Evolutionary conservation across 2,797 vertebrate genomes (phyloP), one percentile per base, ranked within the genome.

Genomic region (Vireo griseus): DNA sequence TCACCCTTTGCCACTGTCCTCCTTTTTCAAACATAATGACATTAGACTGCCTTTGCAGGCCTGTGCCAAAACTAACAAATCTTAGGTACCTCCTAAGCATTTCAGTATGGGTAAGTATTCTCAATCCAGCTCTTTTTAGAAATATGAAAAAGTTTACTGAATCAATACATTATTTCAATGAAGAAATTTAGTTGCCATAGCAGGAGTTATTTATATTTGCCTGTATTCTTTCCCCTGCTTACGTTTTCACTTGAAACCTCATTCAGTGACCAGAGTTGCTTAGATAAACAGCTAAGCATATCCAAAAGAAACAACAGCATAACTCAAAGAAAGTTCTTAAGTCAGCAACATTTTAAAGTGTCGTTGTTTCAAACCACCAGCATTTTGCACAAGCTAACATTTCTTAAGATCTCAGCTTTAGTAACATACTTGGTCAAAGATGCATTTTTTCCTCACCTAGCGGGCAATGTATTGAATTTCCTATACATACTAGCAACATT

Each of bases 301-400:
- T 97, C 96, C 97, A 97, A 98, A 88, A 97, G 96, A 97, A 97
- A 98, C 81, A 97, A 76, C 63, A 94, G 83, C 90, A 92, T 94
- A 79, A 97, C 92, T 96, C 71, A 96, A 94, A 97, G 84, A 97
- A 97, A 97, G 96, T 96, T 94, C 95, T 96, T 96, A 90, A 77
- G 82, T 92, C 96, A 97, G 96, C 96, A 97, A 83, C 62, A 84
- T 92, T 97, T 94, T 28, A 18, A 96, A 94, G 75, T 31, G 25
- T 47, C 80, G 89, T 95, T 90, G 63, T 96, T 97, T 97, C 81
- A 97, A 96, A 85, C 73, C 80, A 94, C 71, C 73, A 88, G 63
- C 74, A 92, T 95, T 96, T 97, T 92, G 40, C 37, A 94, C 87
- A 95, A 82, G 40, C 87, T 84, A 86, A 61, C 26, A 47, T 65